Percentiles rank a stretch among this genome's conserved stretches.
Conservation (phyloP, 2,113 vertebrate species). For the Solea solea region DNA sequence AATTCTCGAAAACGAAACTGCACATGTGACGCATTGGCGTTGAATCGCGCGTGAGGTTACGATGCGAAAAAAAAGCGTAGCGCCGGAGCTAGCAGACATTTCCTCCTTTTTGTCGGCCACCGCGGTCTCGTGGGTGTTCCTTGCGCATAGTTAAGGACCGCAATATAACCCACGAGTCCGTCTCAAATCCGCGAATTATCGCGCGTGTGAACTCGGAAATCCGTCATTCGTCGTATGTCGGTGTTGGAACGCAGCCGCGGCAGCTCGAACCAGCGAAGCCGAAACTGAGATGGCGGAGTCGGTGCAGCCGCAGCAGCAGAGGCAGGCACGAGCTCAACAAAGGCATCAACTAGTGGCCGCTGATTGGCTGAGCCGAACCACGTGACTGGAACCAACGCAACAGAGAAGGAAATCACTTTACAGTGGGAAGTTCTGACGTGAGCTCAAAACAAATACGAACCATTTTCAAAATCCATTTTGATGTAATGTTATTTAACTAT, state of each 20-base stretch:
- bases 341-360: constrained; percentile 46
- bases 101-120: neutral
- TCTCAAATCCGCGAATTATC: too few relatives aligned
- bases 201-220: too few relatives aligned
- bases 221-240: neutral
- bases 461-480: too few relatives aligned
- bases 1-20: rapidly evolving
- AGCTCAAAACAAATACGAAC: too few relatives aligned
- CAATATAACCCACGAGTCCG: neutral
- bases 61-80: neutral
- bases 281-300: constrained; percentile 36
- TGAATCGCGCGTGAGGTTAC: rapidly evolving
- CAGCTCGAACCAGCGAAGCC: neutral
- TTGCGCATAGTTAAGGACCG: neutral
- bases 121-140: rapidly evolving
- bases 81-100: constrained; percentile 6
- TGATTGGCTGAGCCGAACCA: constrained; percentile 47
- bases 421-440: too few relatives aligned
- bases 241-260: neutral
- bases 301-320: constrained; percentile 23
- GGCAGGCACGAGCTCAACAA: constrained; percentile 69
- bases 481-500: too few relatives aligned
- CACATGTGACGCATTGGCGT: rapidly evolving
- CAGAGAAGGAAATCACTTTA: neutral
- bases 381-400: constrained; percentile 20